These are phyloP conservation scores for Isotomurus palustris DNA, from an alignment of 2,888 invertebrate species.

Conservation along the genomic window DNA sequence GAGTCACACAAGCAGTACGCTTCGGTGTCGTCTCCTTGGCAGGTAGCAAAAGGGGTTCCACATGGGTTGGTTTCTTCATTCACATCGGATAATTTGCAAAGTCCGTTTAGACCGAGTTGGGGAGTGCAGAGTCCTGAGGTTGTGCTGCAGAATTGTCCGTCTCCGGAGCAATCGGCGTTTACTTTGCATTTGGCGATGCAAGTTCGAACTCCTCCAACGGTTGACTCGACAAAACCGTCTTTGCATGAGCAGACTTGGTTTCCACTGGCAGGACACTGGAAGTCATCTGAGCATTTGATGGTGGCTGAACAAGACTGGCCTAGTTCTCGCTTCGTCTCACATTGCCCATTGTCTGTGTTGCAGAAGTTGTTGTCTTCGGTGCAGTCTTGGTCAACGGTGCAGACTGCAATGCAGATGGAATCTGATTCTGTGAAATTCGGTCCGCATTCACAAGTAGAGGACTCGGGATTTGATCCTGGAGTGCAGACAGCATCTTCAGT, in stretches of 20 bases:
- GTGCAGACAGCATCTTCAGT: neutral
- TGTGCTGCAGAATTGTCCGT: neutral
- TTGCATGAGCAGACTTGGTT: neutral
- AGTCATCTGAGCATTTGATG: neutral
- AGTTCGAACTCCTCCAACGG: neutral
- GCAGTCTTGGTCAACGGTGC: neutral
- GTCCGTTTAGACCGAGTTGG: slow-evolving; percentile 1
- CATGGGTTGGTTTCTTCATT: neutral
- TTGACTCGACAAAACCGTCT: neutral
- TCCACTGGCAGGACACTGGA: neutral
- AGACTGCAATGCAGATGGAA: neutral
- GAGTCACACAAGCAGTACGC: neutral
- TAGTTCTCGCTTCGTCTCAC: neutral
- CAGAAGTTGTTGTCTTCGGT: neutral
- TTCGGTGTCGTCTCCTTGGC: neutral
- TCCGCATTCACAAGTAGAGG: neutral
- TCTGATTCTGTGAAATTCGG: neutral
- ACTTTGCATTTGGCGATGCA: neutral
- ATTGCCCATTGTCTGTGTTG: neutral
- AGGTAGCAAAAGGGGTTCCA: neutral
- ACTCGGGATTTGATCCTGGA: no score
- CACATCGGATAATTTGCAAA: neutral
- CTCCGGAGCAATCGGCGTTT: neutral
- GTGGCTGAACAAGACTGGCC: neutral
- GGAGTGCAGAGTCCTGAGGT: neutral